Evolutionary conservation across 2,888 invertebrate species (phyloP), one percentile per base, ranked within the genome.

Genomic region (Hyposoter didymator): DNA sequence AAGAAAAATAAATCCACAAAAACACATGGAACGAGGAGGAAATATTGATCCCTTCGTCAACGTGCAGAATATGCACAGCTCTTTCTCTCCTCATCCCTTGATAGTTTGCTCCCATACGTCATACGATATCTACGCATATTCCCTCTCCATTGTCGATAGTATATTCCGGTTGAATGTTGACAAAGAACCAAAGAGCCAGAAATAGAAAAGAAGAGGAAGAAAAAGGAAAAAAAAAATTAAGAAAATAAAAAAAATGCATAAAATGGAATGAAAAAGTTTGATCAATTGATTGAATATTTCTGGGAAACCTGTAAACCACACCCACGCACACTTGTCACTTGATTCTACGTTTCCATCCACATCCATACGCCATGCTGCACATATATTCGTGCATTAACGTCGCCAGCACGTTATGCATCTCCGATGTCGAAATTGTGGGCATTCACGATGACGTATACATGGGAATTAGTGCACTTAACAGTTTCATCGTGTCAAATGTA

Each of bases 141-240:
- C 19, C 67, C 6, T 6, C 67, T 45, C 43, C 19, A 67, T 22
- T 22, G 19, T 19, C 67, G 39, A 67, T 43, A 43, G 39, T 22
- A 19, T 67, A 67, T 67, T 67, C n/a, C 64, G 3, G 64, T 66
- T 66, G 64, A 66, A 66, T 66, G 64, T 39, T 66, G 64, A 66
- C 35, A 66, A 35, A 66, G 64, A 66, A 39, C 12, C 5, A 55
- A 7, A 59, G 14, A 28, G 59, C 14, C 59, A 28, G 28, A 28
- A 59, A 59, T 59, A 59, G 59, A 59, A 59, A 59, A 28, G 1
- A 28, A 28, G 59, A 59, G 59, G 28, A 14, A 28, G 14, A 28
- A 59, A 59, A 28, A 28, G 5, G 5, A 8, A 28, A 3, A 2
- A 59, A 28, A 1, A 59, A 12, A 28, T n/a, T n/a, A 7, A 28